phyloP scores from a whole-genome alignment of 2,797 vertebrate genomes.

The Leucoraja ocellata region DNA sequence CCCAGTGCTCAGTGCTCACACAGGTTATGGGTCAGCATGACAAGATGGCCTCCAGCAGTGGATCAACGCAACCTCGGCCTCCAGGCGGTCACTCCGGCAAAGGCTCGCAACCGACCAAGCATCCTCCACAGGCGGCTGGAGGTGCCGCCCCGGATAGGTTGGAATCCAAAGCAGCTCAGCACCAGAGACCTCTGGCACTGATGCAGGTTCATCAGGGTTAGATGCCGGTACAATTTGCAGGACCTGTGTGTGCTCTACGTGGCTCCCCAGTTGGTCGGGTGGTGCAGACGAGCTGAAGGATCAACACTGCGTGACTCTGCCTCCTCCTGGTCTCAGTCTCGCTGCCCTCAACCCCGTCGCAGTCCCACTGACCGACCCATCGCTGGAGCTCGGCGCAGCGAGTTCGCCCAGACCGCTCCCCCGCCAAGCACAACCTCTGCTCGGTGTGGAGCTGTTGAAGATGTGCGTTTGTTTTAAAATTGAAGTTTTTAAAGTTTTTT shows the following conservation, averaged over 20 bases:
- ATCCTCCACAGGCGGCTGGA: background rate
- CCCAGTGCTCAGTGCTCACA: conserved; percentile 12
- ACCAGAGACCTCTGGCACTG: conserved; percentile 26
- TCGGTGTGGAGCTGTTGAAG: background rate
- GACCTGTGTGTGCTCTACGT: background rate
- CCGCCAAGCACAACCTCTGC: background rate
- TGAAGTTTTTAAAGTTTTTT: background rate
- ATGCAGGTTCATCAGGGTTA: conserved; percentile 32
- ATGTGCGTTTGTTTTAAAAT: background rate
- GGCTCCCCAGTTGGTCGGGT: background rate
- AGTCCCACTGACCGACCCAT: background rate
- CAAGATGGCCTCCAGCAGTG: background rate
- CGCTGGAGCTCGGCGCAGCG: background rate
- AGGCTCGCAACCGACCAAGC: background rate
- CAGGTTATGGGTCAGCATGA: conserved; percentile 14
- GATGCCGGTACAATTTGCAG: background rate
- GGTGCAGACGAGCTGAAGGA: background rate
- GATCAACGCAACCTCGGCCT: background rate
- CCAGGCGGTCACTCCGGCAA: background rate
- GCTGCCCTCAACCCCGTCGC: background rate
- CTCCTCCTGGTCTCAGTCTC: background rate
- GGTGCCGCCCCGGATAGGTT: background rate
- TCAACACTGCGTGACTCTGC: background rate
- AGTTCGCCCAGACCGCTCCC: background rate
- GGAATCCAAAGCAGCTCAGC: background rate